Conservation (phyloP, 2,888 invertebrate species). For the Agonopterix alstromeriana region DNA sequence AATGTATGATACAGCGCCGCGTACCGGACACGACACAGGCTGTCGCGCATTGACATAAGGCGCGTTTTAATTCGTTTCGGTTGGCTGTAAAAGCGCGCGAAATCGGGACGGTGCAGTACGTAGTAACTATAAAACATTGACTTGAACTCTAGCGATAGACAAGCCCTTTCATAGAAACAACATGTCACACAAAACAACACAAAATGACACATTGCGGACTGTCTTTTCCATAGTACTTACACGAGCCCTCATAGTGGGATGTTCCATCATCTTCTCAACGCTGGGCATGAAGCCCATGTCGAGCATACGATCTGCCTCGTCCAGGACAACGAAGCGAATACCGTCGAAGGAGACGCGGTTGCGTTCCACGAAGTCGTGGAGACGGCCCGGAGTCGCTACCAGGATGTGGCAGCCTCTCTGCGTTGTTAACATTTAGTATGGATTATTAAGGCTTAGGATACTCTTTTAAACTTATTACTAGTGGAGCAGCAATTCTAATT, state of each 20-base stretch:
- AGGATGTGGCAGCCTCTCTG: conserved; percentile 94
- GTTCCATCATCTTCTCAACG: conserved; percentile 89
- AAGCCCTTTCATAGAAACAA: too few relatives aligned
- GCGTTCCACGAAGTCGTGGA: conserved; percentile 96
- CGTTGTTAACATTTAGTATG: conserved; percentile 10
- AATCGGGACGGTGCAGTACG: too few relatives aligned
- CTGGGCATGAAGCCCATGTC: conserved; percentile 99
- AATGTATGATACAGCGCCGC: too few relatives aligned
- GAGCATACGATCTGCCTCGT: conserved; percentile 99
- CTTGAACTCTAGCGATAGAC: too few relatives aligned
- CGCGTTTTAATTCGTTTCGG: too few relatives aligned
- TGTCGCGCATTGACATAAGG: too few relatives aligned
- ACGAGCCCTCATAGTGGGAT: conserved; percentile 89
- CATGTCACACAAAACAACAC: too few relatives aligned
- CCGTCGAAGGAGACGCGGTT: conserved; percentile 93
- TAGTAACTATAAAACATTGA: too few relatives aligned
- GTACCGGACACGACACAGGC: too few relatives aligned
- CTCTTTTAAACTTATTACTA: background rate
- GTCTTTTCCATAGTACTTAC: conserved; percentile 56
- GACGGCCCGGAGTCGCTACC: conserved; percentile 98
- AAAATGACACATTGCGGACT: too few relatives aligned
- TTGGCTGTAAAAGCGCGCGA: too few relatives aligned
- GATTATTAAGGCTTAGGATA: too few relatives aligned
- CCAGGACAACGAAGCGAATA: conserved; percentile 92
- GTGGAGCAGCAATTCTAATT: background rate